A percentile compares a stretch with the other conserved stretches of the same genome.
These are phyloP conservation scores for Cervus canadensis DNA, from an alignment of 2,113 vertebrate species.

Conservation along the genomic window DNA sequence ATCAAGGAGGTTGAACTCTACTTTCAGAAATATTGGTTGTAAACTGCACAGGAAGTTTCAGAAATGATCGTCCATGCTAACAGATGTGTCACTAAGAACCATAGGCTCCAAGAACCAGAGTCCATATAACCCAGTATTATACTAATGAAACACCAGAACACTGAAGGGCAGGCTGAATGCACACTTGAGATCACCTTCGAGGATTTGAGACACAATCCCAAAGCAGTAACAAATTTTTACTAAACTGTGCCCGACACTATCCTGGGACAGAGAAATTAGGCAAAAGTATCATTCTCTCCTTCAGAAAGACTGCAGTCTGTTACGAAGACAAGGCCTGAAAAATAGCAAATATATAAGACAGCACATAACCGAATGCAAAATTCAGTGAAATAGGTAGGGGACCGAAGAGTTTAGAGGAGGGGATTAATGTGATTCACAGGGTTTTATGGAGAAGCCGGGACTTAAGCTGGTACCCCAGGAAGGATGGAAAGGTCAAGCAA, in stretches of 20 bases:
- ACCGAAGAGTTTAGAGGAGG: neutral
- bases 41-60: conserved; percentile 15
- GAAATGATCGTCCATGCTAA: neutral
- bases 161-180: neutral
- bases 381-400: neutral
- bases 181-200: neutral
- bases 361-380: neutral
- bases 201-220: neutral
- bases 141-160: neutral
- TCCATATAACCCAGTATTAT: neutral
- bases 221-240: neutral
- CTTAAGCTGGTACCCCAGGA: neutral
- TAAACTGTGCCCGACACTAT: neutral
- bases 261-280: neutral
- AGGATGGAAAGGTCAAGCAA: neutral
- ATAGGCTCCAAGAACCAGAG: neutral
- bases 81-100: neutral
- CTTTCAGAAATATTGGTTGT: neutral
- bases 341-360: neutral
- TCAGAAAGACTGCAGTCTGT: neutral
- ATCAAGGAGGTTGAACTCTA: neutral
- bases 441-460: neutral
- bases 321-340: neutral
- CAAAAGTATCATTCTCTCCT: neutral
- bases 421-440: neutral